phyloP scores from a whole-genome alignment of 2,113 vertebrate genomes.

The Saguinus imperator region DNA sequence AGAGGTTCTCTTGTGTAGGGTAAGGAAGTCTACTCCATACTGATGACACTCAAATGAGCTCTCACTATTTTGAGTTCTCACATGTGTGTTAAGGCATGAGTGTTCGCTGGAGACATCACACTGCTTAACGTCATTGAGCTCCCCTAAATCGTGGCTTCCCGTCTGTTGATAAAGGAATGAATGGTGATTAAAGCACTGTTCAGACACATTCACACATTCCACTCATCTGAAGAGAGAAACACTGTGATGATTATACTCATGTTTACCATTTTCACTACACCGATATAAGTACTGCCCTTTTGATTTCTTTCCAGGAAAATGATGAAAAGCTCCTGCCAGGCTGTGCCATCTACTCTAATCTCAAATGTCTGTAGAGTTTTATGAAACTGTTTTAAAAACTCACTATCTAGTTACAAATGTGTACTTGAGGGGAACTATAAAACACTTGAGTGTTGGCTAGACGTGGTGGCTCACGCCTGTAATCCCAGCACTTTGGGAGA shows the following conservation, averaged over 20 bases:
- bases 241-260: neutral
- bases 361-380: neutral
- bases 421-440: neutral
- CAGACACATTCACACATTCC: neutral
- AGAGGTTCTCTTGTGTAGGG: neutral
- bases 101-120: conserved; percentile 39
- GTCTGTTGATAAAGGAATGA: neutral
- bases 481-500: too few species aligned
- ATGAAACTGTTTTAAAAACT: neutral
- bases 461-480: too few species aligned
- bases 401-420: neutral
- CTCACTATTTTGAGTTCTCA: neutral
- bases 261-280: neutral
- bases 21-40: neutral
- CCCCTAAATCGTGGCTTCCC: neutral
- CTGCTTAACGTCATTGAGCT: neutral
- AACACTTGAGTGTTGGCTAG: neutral
- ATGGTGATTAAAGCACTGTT: neutral
- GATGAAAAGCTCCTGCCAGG: neutral
- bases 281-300: neutral
- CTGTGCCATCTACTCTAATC: neutral
- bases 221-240: neutral
- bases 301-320: neutral
- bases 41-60: neutral
- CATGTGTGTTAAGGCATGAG: neutral